Percentiles rank a stretch among this genome's conserved stretches.
These are phyloP conservation scores for Philopotamus ludificatus DNA, from an alignment of 1,140 invertebrate species.

Conservation along the genomic window DNA sequence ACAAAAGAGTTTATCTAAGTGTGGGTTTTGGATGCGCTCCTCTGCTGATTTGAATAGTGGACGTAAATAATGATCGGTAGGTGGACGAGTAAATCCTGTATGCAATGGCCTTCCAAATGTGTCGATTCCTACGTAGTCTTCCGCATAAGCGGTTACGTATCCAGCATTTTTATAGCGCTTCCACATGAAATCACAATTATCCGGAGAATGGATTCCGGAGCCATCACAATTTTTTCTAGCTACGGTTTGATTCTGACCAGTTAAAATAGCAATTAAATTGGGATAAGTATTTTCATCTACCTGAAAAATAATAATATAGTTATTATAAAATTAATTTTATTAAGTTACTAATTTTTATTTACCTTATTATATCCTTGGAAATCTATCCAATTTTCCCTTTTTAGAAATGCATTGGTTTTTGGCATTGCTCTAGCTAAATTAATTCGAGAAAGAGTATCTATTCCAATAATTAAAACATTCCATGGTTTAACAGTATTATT, in stretches of 20 bases:
- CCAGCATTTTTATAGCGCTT: slow-evolving; percentile 50
- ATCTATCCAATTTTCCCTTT: slow-evolving; percentile 57
- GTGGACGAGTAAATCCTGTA: slow-evolving; percentile 48
- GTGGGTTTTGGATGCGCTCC: slow-evolving; percentile 47
- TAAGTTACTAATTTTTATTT: background rate
- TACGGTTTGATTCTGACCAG: slow-evolving; percentile 59
- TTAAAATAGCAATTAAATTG: slow-evolving; percentile 76
- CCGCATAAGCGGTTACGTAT: slow-evolving; percentile 48
- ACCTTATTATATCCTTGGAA: slow-evolving; percentile 57
- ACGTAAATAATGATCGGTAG: slow-evolving; percentile 73
- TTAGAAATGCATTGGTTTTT: slow-evolving; percentile 65
- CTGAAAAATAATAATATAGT: slow-evolving; percentile 45
- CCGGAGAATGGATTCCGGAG: slow-evolving; percentile 44
- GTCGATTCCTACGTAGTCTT: slow-evolving; percentile 49
- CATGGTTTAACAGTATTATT: slow-evolving; percentile 45
- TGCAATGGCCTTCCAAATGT: slow-evolving; percentile 46
- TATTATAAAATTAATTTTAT: background rate
- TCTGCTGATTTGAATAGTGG: slow-evolving; percentile 65
- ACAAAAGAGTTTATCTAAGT: slow-evolving; percentile 53
- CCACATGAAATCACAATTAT: slow-evolving; percentile 47
- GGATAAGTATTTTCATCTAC: slow-evolving; percentile 79
- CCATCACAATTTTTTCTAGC: slow-evolving; percentile 56
- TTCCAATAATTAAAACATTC: slow-evolving; percentile 73
- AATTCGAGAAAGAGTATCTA: slow-evolving; percentile 78
- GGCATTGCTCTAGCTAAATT: slow-evolving; percentile 78